Conservation (phyloP, 2,797 vertebrate species). For the Tinamus major region DNA sequence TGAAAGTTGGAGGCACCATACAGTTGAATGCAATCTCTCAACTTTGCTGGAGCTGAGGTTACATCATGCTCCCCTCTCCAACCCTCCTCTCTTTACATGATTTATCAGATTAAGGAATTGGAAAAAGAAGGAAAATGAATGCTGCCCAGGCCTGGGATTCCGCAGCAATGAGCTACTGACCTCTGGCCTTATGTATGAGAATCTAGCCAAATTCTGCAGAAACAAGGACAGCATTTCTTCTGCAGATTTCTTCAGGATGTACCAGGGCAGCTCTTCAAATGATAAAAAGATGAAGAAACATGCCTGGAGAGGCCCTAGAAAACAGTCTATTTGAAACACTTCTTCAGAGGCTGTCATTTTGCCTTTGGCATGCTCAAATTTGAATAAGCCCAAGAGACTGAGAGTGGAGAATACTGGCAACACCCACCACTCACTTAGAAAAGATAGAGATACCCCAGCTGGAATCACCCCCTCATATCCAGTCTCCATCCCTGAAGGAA, state of each 20-base stretch:
- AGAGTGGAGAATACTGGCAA: background rate
- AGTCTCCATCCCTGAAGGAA: background rate
- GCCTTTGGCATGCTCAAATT: background rate
- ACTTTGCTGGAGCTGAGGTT: background rate
- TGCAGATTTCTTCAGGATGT: background rate
- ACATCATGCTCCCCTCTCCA: background rate
- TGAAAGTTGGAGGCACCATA: accelerated
- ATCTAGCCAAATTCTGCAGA: background rate
- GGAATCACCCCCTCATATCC: background rate
- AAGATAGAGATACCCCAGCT: background rate
- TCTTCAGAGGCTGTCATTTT: background rate
- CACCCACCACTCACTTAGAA: background rate
- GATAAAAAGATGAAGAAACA: background rate
- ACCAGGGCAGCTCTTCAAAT: background rate
- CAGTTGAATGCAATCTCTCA: accelerated
- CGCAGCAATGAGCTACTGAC: background rate
- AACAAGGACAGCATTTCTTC: background rate
- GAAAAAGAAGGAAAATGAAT: background rate
- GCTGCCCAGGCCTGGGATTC: background rate
- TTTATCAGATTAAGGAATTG: background rate
- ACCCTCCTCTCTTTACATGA: background rate
- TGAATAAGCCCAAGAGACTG: background rate
- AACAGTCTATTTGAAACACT: background rate
- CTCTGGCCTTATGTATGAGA: background rate
- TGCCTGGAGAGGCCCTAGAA: background rate